Percentiles rank a stretch among this genome's conserved stretches.
Evolutionary conservation across 2,797 vertebrate species (phyloP).

Genomic region (Ictinia mississippiensis): DNA sequence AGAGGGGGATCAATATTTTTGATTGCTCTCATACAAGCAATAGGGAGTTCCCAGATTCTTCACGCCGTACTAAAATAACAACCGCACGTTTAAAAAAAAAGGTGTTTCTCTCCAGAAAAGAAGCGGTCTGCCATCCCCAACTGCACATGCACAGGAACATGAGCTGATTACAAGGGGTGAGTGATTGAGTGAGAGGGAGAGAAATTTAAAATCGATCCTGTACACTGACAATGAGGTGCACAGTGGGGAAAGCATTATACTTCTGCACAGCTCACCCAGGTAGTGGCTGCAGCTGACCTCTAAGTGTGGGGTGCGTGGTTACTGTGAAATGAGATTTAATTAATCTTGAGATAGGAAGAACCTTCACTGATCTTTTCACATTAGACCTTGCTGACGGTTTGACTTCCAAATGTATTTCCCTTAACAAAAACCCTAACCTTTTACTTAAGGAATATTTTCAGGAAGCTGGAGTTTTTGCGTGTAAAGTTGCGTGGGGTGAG

Average conservation of each 20-base stretch:
- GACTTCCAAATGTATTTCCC: neutral
- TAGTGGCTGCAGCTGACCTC: neutral
- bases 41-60: neutral
- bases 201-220: neutral
- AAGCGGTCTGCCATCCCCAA: fast-evolving
- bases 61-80: neutral
- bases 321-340: neutral
- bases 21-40: fast-evolving
- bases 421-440: neutral
- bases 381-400: neutral
- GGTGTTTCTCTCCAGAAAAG: neutral
- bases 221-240: neutral
- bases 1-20: neutral
- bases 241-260: neutral
- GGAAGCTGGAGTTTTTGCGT: neutral
- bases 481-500: fast-evolving
- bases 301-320: neutral
- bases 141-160: fast-evolving
- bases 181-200: neutral
- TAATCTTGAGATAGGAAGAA: neutral
- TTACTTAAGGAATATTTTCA: neutral
- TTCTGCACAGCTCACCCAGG: neutral
- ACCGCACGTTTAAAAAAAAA: neutral
- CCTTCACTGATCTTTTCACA: neutral
- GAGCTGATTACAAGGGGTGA: neutral